Percentiles rank a stretch among this genome's conserved stretches.
These are phyloP conservation scores for Cryptosula pallasiana DNA, from an alignment of 2,888 invertebrate species.

Conservation along the genomic window DNA sequence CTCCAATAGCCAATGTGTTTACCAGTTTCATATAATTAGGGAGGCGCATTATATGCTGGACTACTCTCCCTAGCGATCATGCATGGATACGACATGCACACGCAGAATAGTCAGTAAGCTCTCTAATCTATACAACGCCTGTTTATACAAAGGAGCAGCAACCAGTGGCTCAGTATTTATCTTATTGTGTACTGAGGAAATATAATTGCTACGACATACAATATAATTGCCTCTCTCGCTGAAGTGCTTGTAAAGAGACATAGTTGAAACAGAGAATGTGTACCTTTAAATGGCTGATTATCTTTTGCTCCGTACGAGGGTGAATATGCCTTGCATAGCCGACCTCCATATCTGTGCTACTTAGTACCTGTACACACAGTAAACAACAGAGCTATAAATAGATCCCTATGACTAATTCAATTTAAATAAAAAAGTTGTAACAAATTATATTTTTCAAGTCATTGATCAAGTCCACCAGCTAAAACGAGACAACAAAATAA, in stretches of 20 bases:
- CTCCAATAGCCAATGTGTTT: background rate
- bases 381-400: too few relatives aligned
- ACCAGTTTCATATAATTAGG: too few relatives aligned
- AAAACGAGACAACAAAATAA: too few relatives aligned
- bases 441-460: too few relatives aligned
- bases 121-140: background rate
- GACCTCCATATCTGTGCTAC: background rate
- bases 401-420: too few relatives aligned
- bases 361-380: background rate
- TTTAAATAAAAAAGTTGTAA: too few relatives aligned
- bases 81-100: background rate
- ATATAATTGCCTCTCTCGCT: too few relatives aligned
- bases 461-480: too few relatives aligned
- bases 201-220: conserved; percentile 12
- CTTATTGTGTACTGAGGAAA: background rate
- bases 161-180: background rate
- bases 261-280: background rate
- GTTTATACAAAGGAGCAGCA: background rate
- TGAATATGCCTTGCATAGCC: background rate
- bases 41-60: too few relatives aligned
- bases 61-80: background rate
- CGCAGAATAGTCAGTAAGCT: background rate
- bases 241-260: background rate
- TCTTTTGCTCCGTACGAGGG: conserved; percentile 19
- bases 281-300: conserved; percentile 23